Percentiles rank a stretch among this genome's conserved stretches.
These are phyloP conservation scores for Mormyrus lacerda DNA, from an alignment of 2,113 vertebrate genomes.

Conservation along the genomic window DNA sequence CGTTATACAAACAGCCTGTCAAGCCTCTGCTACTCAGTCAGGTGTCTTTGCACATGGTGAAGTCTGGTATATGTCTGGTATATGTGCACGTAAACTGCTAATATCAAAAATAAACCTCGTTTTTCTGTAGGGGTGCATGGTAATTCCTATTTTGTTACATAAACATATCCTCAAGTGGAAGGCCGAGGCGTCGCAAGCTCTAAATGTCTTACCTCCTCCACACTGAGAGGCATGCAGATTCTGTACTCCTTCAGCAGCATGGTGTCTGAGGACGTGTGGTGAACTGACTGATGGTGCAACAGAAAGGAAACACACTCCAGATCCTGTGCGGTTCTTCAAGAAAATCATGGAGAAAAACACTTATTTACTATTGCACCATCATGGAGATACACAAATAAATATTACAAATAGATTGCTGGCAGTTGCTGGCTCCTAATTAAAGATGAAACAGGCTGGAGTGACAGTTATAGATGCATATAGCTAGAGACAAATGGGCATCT, in stretches of 20 bases:
- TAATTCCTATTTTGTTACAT: not conserved
- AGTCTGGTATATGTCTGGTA: not conserved
- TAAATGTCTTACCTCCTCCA: conserved; percentile 66
- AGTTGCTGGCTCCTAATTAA: not conserved
- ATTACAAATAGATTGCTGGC: not conserved
- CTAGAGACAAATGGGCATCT: not conserved
- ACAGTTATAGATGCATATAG: not conserved
- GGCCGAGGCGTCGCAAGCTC: not conserved
- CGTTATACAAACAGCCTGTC: not conserved
- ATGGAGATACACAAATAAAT: not conserved
- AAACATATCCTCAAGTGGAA: not conserved
- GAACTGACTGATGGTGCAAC: conserved; percentile 5
- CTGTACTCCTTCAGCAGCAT: conserved; percentile 79
- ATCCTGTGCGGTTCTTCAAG: not conserved
- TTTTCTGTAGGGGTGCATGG: not conserved
- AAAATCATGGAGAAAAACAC: not conserved
- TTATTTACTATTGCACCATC: not conserved
- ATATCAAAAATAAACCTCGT: not conserved
- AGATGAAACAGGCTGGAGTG: not conserved
- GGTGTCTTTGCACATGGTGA: not conserved
- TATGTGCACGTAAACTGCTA: not conserved
- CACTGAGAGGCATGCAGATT: conserved; percentile 77
- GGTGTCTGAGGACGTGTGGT: conserved; percentile 37
- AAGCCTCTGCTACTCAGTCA: not conserved
- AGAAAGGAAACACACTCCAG: not conserved